A percentile compares a stretch with the other conserved stretches of the same genome.
Conservation (phyloP, 2,113 vertebrate genomes). For the Hymenochirus boettgeri region DNA sequence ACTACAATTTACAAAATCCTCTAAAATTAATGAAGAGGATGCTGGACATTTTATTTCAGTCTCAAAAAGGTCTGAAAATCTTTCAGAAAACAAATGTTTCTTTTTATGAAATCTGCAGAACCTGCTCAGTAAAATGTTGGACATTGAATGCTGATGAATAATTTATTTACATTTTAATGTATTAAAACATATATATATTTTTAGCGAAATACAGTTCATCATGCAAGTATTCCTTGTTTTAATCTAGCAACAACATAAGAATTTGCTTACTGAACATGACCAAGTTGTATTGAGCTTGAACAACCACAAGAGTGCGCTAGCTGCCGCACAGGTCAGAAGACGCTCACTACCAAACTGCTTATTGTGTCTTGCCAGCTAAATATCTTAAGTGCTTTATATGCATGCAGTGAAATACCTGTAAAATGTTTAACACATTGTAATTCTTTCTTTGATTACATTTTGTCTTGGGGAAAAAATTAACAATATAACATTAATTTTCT, state of each 20-base stretch:
- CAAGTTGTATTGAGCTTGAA: conserved; percentile 88
- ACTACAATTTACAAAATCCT: no score
- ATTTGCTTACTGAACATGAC: conserved; percentile 80
- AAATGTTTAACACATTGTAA: background rate
- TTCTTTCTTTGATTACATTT: background rate
- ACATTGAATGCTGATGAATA: no score
- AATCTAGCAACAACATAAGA: conserved; percentile 85
- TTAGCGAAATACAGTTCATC: background rate
- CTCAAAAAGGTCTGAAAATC: no score
- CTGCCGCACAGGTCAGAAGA: conserved; percentile 85
- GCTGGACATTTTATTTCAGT: no score
- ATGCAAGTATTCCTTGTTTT: conserved; percentile 54
- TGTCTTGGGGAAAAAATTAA: no score
- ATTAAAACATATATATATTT: no score
- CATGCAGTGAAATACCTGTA: conserved; percentile 2
- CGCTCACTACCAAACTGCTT: conserved; percentile 35
- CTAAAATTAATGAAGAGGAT: no score
- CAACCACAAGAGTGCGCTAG: conserved; percentile 98
- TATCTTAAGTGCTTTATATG: conserved; percentile 4
- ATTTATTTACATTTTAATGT: no score
- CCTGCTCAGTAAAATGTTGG: no score
- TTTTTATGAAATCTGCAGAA: no score
- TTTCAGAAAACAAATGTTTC: no score
- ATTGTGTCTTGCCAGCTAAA: background rate
- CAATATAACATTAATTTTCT: no score